Conservation (phyloP, 2,888 invertebrate species). For the Apotomis capreana region DNA sequence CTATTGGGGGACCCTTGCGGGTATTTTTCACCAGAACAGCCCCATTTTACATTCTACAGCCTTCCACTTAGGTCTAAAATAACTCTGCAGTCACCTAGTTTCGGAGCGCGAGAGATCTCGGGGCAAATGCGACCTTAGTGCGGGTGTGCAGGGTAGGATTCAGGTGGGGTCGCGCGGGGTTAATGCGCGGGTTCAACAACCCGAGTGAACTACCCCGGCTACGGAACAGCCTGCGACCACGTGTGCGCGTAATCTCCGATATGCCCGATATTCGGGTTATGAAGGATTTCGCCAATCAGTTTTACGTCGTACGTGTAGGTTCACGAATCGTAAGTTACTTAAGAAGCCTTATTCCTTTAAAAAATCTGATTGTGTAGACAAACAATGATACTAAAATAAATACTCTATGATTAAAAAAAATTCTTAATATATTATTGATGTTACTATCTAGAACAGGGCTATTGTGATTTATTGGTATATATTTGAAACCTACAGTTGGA, state of each 20-base stretch:
- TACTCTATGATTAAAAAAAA: no score
- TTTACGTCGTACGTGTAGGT: neutral
- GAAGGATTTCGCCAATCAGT: neutral
- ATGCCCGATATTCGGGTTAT: constrained; percentile 12
- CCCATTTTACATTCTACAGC: constrained; percentile 39
- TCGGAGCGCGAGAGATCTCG: neutral
- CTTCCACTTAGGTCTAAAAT: constrained; percentile 33
- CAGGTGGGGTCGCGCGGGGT: constrained; percentile 50
- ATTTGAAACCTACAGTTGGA: no score
- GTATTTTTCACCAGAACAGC: constrained; percentile 27
- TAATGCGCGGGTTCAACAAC: constrained; percentile 63
- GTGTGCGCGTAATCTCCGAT: constrained; percentile 44
- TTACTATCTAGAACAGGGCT: no score
- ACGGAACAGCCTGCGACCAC: constrained; percentile 55
- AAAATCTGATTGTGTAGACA: no score
- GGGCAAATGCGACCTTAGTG: constrained; percentile 13
- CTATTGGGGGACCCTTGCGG: constrained; percentile 7
- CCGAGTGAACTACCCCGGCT: constrained; percentile 66
- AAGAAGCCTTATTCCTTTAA: no score
- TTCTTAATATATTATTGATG: no score
- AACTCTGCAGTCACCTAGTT: constrained; percentile 26
- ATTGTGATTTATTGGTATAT: no score
- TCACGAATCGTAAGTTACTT: no score
- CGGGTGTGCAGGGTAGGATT: neutral
- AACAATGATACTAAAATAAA: no score